These are phyloP conservation scores for Lates japonicus DNA, from an alignment of 2,797 vertebrate species.

Conservation along the genomic window DNA sequence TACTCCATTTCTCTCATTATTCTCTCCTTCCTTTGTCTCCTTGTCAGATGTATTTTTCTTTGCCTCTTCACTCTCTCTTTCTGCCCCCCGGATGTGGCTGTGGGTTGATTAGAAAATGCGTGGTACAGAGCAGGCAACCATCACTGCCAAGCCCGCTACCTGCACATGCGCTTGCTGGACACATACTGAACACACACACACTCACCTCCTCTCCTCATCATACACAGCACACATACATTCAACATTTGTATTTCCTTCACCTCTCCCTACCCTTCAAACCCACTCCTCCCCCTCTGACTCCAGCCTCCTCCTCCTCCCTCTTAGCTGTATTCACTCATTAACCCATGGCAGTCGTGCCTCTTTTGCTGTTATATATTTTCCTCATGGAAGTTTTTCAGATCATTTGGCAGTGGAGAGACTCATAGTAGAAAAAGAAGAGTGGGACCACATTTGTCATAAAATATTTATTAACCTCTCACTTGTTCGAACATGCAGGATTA, in stretches of 20 bases:
- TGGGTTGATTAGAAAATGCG: constrained; percentile 86
- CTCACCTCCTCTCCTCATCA: constrained; percentile 33
- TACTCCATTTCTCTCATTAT: constrained; percentile 48
- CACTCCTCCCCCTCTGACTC: constrained; percentile 28
- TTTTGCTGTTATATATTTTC: constrained; percentile 37
- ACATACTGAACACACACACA: constrained; percentile 31
- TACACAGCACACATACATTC: constrained; percentile 27
- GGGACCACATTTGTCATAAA: not conserved
- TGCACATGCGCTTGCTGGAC: constrained; percentile 61
- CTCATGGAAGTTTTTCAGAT: constrained; percentile 18
- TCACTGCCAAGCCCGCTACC: constrained; percentile 77
- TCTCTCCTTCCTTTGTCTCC: constrained; percentile 70
- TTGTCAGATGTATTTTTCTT: constrained; percentile 63
- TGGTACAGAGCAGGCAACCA: constrained; percentile 84
- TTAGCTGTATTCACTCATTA: constrained; percentile 34
- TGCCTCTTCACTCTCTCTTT: constrained; percentile 30
- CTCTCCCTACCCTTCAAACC: constrained; percentile 48
- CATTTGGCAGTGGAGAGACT: constrained; percentile 14
- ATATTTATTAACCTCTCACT: constrained; percentile 25
- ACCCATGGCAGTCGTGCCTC: constrained; percentile 19
- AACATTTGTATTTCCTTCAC: constrained; percentile 33
- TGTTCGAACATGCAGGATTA: constrained; percentile 3
- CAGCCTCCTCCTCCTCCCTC: constrained; percentile 13
- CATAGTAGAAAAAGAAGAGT: too few relatives aligned
- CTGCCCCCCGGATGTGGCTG: constrained; percentile 74